Conservation (phyloP, 1,140 invertebrate genomes). For the Acromyrmex heyeri region DNA sequence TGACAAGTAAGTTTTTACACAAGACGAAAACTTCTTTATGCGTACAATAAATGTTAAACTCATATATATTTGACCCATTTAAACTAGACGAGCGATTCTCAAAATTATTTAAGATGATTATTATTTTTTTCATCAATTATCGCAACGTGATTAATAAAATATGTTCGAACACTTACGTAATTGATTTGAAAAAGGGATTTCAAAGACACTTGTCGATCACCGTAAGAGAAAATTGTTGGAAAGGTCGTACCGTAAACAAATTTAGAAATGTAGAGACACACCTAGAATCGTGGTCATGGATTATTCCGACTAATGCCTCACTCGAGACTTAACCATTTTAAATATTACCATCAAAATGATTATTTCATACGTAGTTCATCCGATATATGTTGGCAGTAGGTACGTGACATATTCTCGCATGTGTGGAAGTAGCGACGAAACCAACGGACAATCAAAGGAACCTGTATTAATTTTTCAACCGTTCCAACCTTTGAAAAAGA, state of each 20-base stretch:
- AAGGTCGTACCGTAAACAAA: constrained; percentile 49
- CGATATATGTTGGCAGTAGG: constrained; percentile 34
- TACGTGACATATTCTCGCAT: constrained; percentile 53
- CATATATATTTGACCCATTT: not conserved
- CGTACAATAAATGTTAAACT: constrained; percentile 2
- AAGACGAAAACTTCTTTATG: constrained; percentile 36
- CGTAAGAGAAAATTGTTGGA: not conserved
- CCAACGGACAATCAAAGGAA: constrained; percentile 72
- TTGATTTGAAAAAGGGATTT: not conserved
- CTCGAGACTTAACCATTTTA: constrained; percentile 81
- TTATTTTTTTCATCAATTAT: not conserved
- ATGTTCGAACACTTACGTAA: not conserved
- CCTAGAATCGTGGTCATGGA: constrained; percentile 67
- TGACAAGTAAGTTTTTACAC: constrained; percentile 38
- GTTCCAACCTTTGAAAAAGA: constrained; percentile 53
- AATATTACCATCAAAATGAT: constrained; percentile 82
- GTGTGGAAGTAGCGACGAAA: constrained; percentile 26
- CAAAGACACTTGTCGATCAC: not conserved
- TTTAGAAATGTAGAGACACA: constrained; percentile 15
- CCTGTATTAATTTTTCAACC: constrained; percentile 68
- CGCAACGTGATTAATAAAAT: not conserved
- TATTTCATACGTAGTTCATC: constrained; percentile 82
- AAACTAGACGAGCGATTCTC: not conserved
- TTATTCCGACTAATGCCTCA: constrained; percentile 84
- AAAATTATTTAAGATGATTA: not conserved